Evolutionary conservation across 2,888 invertebrate species (phyloP).

Genomic region (Coenonympha arcania): DNA sequence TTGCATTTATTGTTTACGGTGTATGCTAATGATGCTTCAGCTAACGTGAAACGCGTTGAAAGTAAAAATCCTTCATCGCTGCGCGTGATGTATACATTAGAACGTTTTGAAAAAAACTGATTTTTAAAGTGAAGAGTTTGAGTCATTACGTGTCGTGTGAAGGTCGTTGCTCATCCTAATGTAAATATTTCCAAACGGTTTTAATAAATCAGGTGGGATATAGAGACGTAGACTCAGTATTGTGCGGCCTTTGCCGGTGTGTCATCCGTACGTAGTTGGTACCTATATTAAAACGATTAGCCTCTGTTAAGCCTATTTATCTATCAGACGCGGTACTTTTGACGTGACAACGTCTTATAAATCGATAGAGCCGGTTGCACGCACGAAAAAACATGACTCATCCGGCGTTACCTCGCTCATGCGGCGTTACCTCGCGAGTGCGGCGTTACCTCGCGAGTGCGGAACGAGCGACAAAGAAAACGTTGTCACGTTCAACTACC

Average conservation of each 20-base stretch:
- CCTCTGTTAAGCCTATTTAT: slow-evolving; percentile 22
- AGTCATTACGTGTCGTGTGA: slow-evolving; percentile 33
- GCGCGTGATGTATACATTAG: slow-evolving; percentile 34
- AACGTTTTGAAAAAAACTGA: slow-evolving; percentile 29
- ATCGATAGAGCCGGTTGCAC: too few relatives aligned
- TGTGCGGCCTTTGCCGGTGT: slow-evolving; percentile 6
- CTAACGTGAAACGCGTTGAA: slow-evolving; percentile 22
- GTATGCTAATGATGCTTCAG: slow-evolving; percentile 12
- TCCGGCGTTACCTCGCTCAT: too few relatives aligned
- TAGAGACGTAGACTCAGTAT: slow-evolving; percentile 19
- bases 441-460: too few relatives aligned
- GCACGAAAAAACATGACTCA: too few relatives aligned
- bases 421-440: too few relatives aligned
- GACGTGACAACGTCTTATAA: too few relatives aligned
- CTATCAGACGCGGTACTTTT: slow-evolving; percentile 8
- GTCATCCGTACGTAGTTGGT: slow-evolving; percentile 14
- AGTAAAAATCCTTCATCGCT: slow-evolving; percentile 22
- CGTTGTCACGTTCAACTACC: too few relatives aligned
- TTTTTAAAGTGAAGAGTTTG: slow-evolving; percentile 30
- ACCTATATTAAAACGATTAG: too few relatives aligned
- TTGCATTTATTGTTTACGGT: neutral
- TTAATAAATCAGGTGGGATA: slow-evolving; percentile 55
- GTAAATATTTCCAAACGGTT: slow-evolving; percentile 54
- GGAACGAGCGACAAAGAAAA: too few relatives aligned
- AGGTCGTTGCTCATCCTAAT: slow-evolving; percentile 36